These are phyloP conservation scores for Barnardius zonarius DNA, from an alignment of 2,113 vertebrate species.

Conservation along the genomic window DNA sequence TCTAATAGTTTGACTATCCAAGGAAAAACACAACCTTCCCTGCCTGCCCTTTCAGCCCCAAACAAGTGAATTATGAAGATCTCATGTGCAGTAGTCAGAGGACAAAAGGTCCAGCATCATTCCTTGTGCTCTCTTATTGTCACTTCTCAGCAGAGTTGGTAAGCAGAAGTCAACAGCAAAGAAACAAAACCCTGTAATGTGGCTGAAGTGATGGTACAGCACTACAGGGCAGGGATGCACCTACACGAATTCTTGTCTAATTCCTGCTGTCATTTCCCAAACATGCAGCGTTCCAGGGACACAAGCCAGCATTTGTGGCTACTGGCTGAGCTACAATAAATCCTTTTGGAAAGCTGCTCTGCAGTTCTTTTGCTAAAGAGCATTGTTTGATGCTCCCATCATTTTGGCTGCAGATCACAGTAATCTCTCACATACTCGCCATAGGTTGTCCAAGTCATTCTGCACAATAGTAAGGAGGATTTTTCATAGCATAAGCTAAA, in stretches of 20 bases:
- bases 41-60: background rate
- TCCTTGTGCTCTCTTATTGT: background rate
- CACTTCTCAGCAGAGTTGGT: background rate
- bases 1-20: background rate
- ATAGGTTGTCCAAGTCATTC: background rate
- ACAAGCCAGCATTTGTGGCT: background rate
- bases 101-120: background rate
- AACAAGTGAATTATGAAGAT: background rate
- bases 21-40: background rate
- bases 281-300: background rate
- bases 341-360: background rate
- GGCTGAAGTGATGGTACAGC: background rate
- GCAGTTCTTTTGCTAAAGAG: background rate
- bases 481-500: background rate
- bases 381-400: background rate
- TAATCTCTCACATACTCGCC: fast-evolving
- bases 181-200: background rate
- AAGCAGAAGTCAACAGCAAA: background rate
- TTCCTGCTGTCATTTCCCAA: background rate
- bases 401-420: background rate
- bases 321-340: background rate
- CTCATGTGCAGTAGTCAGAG: background rate
- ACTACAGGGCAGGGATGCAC: background rate
- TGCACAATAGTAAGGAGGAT: background rate
- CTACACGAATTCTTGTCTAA: background rate